Base-by-base conservation (phyloP, 2,888 invertebrate genomes). In the Drosophila koepferae region DNA sequence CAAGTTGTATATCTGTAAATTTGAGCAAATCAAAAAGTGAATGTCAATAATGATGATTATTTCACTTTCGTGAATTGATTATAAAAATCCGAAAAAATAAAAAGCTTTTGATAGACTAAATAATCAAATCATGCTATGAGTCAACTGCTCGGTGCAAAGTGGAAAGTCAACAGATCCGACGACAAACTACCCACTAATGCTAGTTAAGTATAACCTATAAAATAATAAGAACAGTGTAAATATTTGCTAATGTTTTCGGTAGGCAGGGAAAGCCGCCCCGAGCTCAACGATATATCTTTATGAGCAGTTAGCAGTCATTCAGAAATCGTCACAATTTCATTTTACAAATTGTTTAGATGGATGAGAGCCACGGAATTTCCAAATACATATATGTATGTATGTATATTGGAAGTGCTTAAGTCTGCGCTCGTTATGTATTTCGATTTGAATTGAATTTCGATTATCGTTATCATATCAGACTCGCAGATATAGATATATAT, bases 381-480 rank as follows among this genome's bases (percentile, higher is more conserved):
- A 16, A 12, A 10, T 23, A 36, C 46, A 16, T 12, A n/a, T n/a
- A n/a, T n/a, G n/a, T n/a, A 38, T 14, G 28, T 28, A 28, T 28
- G 28, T 28, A 28, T 28, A 28, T 28, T 28, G 1, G 23, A 16
- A 18, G 34, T 43, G n/a, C 12, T 1, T 1, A 44, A 36, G 41
- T 23, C n/a, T 46, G 4, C 5, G n/a, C 36, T 40, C 20, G 14
- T 7, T 55, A 16, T 23, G 43, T 12, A 55, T 18, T 68, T 51
- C 5, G n/a, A 40, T 8, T 46, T 38, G n/a, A 7, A 51, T 43
- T 43, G 40, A 38, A 59, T 46, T 46, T 38, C 53, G 63, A 56
- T 61, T 74, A 20, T 2, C 10, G 16, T 18, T 60, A 66, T 72
- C 46, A 53, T 5, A 18, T 4, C n/a, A 43, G 18, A 41, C 9